Conservation (phyloP, 1,140 invertebrate genomes). For the Sycobia sp. region DNA sequence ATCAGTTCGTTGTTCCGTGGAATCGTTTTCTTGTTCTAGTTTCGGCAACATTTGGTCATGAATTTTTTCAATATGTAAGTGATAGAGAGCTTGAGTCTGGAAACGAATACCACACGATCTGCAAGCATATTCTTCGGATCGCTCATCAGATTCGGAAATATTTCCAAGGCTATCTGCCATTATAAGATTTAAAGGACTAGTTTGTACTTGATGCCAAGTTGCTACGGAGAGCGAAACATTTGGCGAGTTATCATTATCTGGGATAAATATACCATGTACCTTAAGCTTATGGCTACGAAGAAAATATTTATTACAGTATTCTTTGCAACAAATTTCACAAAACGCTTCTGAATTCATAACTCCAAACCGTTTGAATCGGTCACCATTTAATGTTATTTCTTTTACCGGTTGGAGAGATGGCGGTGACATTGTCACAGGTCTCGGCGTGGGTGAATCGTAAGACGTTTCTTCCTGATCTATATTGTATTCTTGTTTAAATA, state of each 20-base stretch:
- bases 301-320: conserved; percentile 95
- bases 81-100: conserved; percentile 62
- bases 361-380: conserved; percentile 75
- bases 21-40: conserved; percentile 47
- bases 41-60: conserved; percentile 55
- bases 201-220: conserved; percentile 65
- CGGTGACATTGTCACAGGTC: conserved; percentile 61
- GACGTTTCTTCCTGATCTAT: conserved; percentile 65
- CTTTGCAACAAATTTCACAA: conserved; percentile 93
- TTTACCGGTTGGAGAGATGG: conserved; percentile 68
- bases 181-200: conserved; percentile 69
- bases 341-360: conserved; percentile 87
- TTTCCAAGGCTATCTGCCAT: conserved; percentile 59
- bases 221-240: conserved; percentile 51
- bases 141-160: conserved; percentile 49
- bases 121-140: conserved; percentile 60
- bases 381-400: conserved; percentile 69
- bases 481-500: conserved; percentile 57
- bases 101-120: conserved; percentile 65
- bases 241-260: conserved; percentile 62
- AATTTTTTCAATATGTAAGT: conserved; percentile 59
- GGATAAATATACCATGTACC: conserved; percentile 73
- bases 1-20: conserved; percentile 55
- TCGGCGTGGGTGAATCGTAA: conserved; percentile 63
- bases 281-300: conserved; percentile 89